Conservation (phyloP, 2,888 invertebrate genomes). For the Apamea anceps region DNA sequence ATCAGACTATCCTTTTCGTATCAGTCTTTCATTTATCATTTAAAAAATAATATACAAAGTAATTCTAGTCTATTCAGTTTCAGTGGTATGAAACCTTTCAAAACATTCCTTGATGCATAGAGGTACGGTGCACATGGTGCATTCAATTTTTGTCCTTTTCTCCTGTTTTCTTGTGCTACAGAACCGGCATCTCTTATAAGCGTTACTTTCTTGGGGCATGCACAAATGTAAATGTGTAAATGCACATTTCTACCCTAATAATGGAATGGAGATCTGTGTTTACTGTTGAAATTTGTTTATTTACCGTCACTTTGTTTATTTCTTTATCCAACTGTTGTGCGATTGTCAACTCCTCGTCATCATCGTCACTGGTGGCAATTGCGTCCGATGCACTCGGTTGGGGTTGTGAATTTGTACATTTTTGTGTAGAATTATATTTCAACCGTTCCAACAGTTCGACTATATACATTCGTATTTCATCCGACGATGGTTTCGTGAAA, state of each 20-base stretch:
- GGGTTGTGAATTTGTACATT: neutral
- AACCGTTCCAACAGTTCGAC: slow-evolving; percentile 3
- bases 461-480: neutral
- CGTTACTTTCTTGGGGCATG: neutral
- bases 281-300: slow-evolving; percentile 19
- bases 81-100: slow-evolving; percentile 26
- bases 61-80: slow-evolving; percentile 20
- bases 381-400: slow-evolving; percentile 1
- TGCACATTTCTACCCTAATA: slow-evolving; percentile 47
- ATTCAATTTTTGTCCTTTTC: neutral
- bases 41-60: slow-evolving; percentile 16
- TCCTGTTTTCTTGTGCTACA: neutral
- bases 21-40: slow-evolving; percentile 18
- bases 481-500: too few relatives aligned
- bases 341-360: slow-evolving; percentile 21
- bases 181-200: neutral
- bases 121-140: neutral
- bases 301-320: slow-evolving; percentile 23
- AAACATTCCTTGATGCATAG: neutral
- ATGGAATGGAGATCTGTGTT: slow-evolving; percentile 43
- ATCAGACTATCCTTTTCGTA: slow-evolving; percentile 15
- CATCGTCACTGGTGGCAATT: slow-evolving; percentile 6
- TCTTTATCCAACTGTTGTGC: slow-evolving; percentile 18
- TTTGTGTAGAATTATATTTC: slow-evolving; percentile 3
- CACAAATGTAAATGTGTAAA: too few relatives aligned